A percentile compares a stretch with the other conserved stretches of the same genome.
Evolutionary conservation across 1,140 invertebrate genomes (phyloP).

Genomic region (Euborellia annulipes): DNA sequence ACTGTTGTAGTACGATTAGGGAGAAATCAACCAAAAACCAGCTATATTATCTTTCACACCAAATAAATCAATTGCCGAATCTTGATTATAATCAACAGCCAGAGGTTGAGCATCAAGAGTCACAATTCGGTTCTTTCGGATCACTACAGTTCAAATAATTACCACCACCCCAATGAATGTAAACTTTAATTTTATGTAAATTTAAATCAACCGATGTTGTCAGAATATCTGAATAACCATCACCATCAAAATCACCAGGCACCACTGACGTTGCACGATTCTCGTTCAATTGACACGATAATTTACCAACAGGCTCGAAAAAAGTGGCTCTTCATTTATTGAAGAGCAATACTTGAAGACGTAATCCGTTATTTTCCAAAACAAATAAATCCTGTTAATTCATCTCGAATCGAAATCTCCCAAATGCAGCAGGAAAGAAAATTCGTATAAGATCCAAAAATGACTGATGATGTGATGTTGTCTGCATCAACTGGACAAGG

Average conservation of each 20-base stretch:
- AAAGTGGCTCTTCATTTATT: constrained; percentile 54
- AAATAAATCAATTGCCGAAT: constrained; percentile 89
- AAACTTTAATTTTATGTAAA: constrained; percentile 28
- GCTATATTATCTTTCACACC: constrained; percentile 36
- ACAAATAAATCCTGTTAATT: constrained; percentile 86
- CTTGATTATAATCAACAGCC: constrained; percentile 75
- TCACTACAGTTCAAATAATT: constrained; percentile 44
- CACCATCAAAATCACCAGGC: constrained; percentile 88
- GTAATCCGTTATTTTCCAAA: constrained; percentile 44
- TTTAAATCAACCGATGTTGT: constrained; percentile 38
- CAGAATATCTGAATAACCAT: constrained; percentile 83
- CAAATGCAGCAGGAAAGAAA: constrained; percentile 81
- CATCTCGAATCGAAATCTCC: constrained; percentile 93
- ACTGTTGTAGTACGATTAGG: too few species aligned
- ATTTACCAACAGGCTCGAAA: constrained; percentile 31
- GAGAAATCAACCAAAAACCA: too few species aligned
- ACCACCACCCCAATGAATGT: constrained; percentile 59
- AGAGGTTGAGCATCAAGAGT: constrained; percentile 64
- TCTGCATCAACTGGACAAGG: neutral
- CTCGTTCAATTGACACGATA: constrained; percentile 42
- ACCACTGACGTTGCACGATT: constrained; percentile 37
- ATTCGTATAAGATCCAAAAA: constrained; percentile 46
- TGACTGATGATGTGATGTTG: constrained; percentile 40
- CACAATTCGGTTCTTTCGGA: constrained; percentile 28
- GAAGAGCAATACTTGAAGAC: constrained; percentile 54